Base-by-base conservation (phyloP, 1,140 invertebrate species). In the Agrilus planipennis region DNA sequence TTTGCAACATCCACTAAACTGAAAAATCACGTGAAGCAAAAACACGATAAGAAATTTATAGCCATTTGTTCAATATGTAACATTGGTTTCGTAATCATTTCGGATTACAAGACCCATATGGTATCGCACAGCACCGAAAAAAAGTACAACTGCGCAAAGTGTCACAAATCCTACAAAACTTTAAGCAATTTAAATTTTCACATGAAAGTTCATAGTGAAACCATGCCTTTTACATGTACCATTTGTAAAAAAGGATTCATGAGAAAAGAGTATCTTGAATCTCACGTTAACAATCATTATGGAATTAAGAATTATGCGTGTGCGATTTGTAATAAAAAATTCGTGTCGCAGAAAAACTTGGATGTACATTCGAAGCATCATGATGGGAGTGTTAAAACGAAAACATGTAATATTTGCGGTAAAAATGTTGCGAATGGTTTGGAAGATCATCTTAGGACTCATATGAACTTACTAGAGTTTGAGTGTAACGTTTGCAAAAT, bases 151-250 rank as follows among this genome's bases (percentile, higher is more conserved):
- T 63, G 61, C 39, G 22, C 17, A 4, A 42, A 54, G 32, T 63
- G 61, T 37, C 42, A 53, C 12, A 60, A 57, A 46, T 38, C 42
- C 19, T 63, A 62, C 32, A 61, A 58, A 39, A 61, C 58, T 2
- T 12, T 57, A 11, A 58, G 54, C 30, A 60, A 60, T 37, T 45
- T 63, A 21, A 57, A 59, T 32, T 59, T 57, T 34, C 61, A 63
- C 40, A 53, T 56, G 44, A 63, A 60, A 46, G 45, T 51, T 23
- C 60, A 60, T 39, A 45, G 47, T 32, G 44, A 47, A 12, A 43
- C 41, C 19, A 32, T 58, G 25, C 58, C 58, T 2, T 57, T 46
- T 31, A 45, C 25, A 9, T 60, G 58, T 39, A 10, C 30, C 3
- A 47, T 56, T 14, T 60, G 58, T 34, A 43, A 51, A n/a, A 60